These are phyloP conservation scores for Prionailurus bengalensis DNA, from an alignment of 2,113 vertebrate genomes.

Conservation along the genomic window DNA sequence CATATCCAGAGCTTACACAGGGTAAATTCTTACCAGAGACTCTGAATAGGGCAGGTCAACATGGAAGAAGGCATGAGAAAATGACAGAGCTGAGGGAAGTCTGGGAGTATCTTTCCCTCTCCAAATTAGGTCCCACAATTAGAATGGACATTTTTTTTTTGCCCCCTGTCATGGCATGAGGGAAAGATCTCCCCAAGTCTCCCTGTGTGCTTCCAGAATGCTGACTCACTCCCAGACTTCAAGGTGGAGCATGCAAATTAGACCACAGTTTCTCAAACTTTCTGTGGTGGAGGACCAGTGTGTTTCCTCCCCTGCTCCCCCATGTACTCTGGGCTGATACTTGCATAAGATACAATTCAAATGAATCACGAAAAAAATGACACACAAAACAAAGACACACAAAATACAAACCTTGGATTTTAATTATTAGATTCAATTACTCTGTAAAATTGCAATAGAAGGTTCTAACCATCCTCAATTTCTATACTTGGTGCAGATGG, in stretches of 20 bases:
- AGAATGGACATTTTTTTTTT: background rate
- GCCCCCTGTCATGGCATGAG: background rate
- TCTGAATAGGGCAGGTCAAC: background rate
- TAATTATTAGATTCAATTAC: conserved; percentile 19
- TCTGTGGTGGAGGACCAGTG: background rate
- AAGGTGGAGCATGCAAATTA: background rate
- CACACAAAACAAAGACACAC: background rate
- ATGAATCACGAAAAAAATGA: background rate
- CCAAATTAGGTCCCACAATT: background rate
- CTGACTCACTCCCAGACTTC: background rate
- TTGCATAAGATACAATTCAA: background rate
- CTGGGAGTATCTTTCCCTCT: background rate
- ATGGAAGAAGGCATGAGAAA: conserved; percentile 24
- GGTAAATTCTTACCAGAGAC: conserved; percentile 35
- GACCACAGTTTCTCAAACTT: background rate
- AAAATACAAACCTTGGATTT: background rate
- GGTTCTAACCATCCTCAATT: background rate
- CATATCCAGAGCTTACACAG: background rate
- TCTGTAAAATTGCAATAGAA: background rate
- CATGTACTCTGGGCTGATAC: background rate
- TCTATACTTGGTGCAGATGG: background rate
- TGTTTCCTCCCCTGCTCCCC: background rate
- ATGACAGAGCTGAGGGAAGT: background rate
- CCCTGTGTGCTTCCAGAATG: background rate
- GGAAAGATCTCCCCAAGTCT: background rate